Evolutionary conservation across 1,140 invertebrate genomes (phyloP).

Genomic region (Bilobella aurantiaca): DNA sequence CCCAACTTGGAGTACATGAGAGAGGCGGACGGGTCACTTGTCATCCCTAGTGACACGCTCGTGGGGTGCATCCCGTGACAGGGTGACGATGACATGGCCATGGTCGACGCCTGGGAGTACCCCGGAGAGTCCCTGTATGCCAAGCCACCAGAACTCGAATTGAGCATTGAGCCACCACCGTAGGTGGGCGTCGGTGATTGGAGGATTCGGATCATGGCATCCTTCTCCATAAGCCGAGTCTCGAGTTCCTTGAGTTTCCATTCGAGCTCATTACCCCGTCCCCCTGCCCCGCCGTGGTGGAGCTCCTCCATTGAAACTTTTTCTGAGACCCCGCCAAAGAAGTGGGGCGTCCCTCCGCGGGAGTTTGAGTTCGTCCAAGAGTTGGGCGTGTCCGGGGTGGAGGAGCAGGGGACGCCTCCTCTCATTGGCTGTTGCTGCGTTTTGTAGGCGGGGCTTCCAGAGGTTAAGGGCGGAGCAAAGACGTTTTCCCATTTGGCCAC

Average conservation of each 20-base stretch:
- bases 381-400: constrained; percentile 32
- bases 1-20: constrained; percentile 31
- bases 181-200: constrained; percentile 41
- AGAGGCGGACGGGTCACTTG: constrained; percentile 4
- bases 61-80: too few species aligned
- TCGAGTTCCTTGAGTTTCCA: constrained; percentile 76
- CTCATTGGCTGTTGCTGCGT: not conserved
- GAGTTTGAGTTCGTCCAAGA: constrained; percentile 30
- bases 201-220: constrained; percentile 79
- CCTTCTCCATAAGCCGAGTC: constrained; percentile 72
- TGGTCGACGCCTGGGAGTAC: constrained; percentile 13
- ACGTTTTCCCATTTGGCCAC: constrained; percentile 39
- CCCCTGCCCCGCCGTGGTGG: constrained; percentile 57
- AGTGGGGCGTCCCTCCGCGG: constrained; percentile 30
- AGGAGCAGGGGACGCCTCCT: not conserved
- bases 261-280: constrained; percentile 71
- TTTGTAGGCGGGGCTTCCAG: constrained; percentile 34
- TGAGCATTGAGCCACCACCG: constrained; percentile 10
- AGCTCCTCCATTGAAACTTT: not conserved
- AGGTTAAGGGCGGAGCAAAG: constrained; percentile 78
- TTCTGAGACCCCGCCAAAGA: constrained; percentile 19
- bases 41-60: constrained; percentile 19
- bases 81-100: not conserved
- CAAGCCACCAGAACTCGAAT: constrained; percentile 8
- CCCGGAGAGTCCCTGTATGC: constrained; percentile 29